Evolutionary conservation across 2,797 vertebrate species (phyloP).

Genomic region (Morelia viridis): DNA sequence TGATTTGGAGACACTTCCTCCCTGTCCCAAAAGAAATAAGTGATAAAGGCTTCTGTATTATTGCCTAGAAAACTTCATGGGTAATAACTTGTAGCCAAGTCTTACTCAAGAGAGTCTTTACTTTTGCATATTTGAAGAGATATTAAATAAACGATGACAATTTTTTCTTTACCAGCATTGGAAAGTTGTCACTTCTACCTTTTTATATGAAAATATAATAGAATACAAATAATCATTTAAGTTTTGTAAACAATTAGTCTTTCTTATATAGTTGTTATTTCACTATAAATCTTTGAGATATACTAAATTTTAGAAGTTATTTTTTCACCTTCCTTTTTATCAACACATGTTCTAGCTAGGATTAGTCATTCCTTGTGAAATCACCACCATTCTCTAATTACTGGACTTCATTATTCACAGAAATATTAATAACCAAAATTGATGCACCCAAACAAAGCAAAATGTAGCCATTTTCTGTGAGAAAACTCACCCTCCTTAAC

Average conservation of each 20-base stretch:
- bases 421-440: background rate
- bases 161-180: background rate
- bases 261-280: background rate
- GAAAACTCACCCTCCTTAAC: background rate
- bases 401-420: background rate
- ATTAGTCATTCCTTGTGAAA: background rate
- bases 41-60: background rate
- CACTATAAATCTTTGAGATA: background rate
- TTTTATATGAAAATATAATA: background rate
- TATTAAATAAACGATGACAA: background rate
- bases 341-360: background rate
- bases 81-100: background rate
- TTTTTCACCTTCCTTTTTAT: background rate
- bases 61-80: background rate
- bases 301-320: conserved; percentile 4
- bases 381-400: background rate
- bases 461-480: background rate
- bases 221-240: background rate
- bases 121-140: background rate
- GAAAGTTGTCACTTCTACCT: background rate
- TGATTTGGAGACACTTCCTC: background rate
- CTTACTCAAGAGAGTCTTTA: background rate
- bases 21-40: background rate
- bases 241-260: background rate
- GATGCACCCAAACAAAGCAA: background rate